phyloP scores from a whole-genome alignment of 2,888 invertebrate species.

The Byasa hedistus region DNA sequence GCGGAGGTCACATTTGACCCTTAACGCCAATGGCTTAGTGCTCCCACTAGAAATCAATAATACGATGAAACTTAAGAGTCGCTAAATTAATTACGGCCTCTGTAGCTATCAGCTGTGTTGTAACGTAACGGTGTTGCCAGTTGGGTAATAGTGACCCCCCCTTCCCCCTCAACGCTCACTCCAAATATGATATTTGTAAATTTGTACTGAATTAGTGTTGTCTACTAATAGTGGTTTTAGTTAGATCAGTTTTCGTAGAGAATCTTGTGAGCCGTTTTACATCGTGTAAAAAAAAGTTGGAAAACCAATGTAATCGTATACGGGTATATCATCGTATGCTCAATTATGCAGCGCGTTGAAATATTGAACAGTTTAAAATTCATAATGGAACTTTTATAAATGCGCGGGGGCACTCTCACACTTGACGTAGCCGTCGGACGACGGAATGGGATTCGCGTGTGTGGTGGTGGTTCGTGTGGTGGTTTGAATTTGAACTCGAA shows the following conservation, averaged over 20 bases:
- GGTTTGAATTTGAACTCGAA: constrained; percentile 36
- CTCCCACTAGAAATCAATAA: constrained; percentile 5
- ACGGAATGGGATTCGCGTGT: constrained; percentile 34
- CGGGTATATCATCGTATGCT: neutral
- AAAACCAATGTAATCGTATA: no score
- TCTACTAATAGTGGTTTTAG: no score
- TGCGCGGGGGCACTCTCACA: constrained; percentile 32
- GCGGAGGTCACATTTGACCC: neutral
- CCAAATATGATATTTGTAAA: no score
- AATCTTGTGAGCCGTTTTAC: no score
- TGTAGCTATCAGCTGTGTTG: constrained; percentile 22
- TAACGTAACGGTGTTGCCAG: constrained; percentile 21
- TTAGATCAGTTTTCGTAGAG: no score
- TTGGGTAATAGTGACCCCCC: constrained; percentile 3
- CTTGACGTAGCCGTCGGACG: constrained; percentile 26
- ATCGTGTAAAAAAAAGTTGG: no score
- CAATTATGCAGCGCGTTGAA: constrained; percentile 9
- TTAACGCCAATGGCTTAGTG: neutral
- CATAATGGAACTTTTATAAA: constrained; percentile 32
- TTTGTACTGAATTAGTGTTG: no score
- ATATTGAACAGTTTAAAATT: constrained; percentile 30
- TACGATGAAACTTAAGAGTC: constrained; percentile 12
- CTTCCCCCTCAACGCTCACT: neutral
- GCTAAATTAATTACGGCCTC: constrained; percentile 26
- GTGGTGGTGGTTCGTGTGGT: constrained; percentile 2